Base-by-base conservation (phyloP, 2,797 vertebrate genomes). In the Lagocephalus sceleratus region DNA sequence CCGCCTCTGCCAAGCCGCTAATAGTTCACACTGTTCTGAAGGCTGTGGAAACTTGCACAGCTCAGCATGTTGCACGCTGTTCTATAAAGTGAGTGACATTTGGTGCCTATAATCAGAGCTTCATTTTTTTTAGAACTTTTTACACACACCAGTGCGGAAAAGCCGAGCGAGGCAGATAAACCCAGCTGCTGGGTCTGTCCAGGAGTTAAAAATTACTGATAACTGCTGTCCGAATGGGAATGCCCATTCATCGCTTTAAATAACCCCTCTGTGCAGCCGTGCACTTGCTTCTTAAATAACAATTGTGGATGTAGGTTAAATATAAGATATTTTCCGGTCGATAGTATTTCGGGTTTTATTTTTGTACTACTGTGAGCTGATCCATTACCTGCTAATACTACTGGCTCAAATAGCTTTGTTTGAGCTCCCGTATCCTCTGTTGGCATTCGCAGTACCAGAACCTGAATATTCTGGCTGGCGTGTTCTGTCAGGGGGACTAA, bases 101-200 rank as follows among this genome's bases (percentile, higher is more conserved):
- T 79, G 78, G 73, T 81, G 69, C 59, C 47, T 49, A 83, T 85
- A 81, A 87, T 88, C 71, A 32, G 49, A 68, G 70, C 59, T 68
- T 68, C 49, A 7, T 62, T 52, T 53, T 52, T 60, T 84, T 81
- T 73, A n/a, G n/a, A n/a, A n/a, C n/a, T 42, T 42, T 42, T 19
- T 7, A 74, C 73, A 60, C 68, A 70, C 71, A 75, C 71, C 71
- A 70, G 72, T 63, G 64, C 64, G 68, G 46, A 47, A 59, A 47
- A 76, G 68, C 60, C 60, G 7, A 54, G 57, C 46, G 47, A 51
- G 71, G 69, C 64, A 63, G 76, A 78, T 80, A 75, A 77, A 59
- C 72, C 85, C 90, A 91, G 89, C 88, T 92, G 89, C 87, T 88
- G 77, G 56, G 76, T 83, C 62, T 71, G 73, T 79, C 68, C 52